These are phyloP conservation scores for Cyclophora punctaria DNA, from an alignment of 2,888 invertebrate species.

Conservation along the genomic window DNA sequence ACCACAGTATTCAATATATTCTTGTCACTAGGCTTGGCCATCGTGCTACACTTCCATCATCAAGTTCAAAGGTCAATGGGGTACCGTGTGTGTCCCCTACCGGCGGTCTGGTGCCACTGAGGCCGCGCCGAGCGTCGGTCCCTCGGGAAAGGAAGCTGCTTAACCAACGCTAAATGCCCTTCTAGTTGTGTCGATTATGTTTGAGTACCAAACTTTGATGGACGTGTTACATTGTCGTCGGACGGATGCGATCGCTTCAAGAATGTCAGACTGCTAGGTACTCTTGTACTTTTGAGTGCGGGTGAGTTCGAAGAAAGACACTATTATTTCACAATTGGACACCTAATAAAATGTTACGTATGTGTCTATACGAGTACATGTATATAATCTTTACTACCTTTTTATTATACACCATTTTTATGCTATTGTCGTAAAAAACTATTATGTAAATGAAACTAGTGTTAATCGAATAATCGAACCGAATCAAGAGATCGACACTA, in stretches of 20 bases:
- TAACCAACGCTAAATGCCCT: conserved; percentile 67
- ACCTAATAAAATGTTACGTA: no score
- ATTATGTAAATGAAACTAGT: no score
- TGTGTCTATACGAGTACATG: no score
- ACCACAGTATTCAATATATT: conserved; percentile 54
- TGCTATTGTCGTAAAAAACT: no score
- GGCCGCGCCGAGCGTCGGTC: conserved; percentile 37
- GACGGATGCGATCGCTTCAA: conserved; percentile 42
- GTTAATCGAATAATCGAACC: no score
- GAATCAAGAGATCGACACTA: not conserved
- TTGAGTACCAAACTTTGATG: conserved; percentile 65
- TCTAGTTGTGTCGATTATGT: conserved; percentile 66
- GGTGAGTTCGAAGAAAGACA: no score
- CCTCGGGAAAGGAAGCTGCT: conserved; percentile 68
- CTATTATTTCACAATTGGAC: no score
- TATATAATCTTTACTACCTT: no score
- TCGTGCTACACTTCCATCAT: conserved; percentile 28
- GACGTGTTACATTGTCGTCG: conserved; percentile 54
- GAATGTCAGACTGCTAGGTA: conserved; percentile 20
- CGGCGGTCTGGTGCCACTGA: conserved; percentile 29
- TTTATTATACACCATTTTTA: no score
- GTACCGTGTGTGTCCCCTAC: conserved; percentile 22
- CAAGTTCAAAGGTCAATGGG: conserved; percentile 30
- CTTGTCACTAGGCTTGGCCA: conserved; percentile 47
- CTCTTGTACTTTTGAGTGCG: not conserved